Percentiles rank a stretch among this genome's conserved stretches.
Evolutionary conservation across 2,888 invertebrate genomes (phyloP).

Genomic region (Drosophila leonis): DNA sequence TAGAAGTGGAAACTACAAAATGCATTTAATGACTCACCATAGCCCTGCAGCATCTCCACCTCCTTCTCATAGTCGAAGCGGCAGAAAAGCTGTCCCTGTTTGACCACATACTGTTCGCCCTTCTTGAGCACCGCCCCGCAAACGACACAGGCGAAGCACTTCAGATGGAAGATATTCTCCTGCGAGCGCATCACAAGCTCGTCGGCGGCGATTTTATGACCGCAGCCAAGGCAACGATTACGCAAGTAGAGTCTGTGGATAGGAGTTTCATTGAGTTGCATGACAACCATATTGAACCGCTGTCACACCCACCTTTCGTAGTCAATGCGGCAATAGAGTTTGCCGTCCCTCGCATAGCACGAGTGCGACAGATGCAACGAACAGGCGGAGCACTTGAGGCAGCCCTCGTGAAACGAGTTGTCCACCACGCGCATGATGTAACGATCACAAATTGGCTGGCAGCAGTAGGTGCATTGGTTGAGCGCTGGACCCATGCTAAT

Average conservation of each 20-base stretch:
- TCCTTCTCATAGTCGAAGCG: slow-evolving; percentile 93
- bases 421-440: slow-evolving; percentile 92
- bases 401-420: slow-evolving; percentile 91
- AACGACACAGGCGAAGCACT: slow-evolving; percentile 92
- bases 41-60: slow-evolving; percentile 90
- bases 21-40: slow-evolving; percentile 77
- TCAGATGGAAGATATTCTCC: slow-evolving; percentile 91
- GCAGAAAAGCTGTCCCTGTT: slow-evolving; percentile 92
- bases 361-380: slow-evolving; percentile 90
- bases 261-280: slow-evolving; percentile 5
- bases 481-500: slow-evolving; percentile 32
- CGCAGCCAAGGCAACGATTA: slow-evolving; percentile 90
- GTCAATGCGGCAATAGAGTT: slow-evolving; percentile 91
- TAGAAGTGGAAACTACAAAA: fast-evolving
- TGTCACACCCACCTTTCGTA: slow-evolving; percentile 89
- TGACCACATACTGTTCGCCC: slow-evolving; percentile 93
- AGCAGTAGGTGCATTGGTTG: slow-evolving; percentile 89
- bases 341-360: slow-evolving; percentile 91
- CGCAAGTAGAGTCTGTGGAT: slow-evolving; percentile 89
- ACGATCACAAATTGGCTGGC: slow-evolving; percentile 90
- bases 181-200: slow-evolving; percentile 93
- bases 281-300: not conserved
- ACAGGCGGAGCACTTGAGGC: slow-evolving; percentile 91
- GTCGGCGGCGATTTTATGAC: slow-evolving; percentile 89
- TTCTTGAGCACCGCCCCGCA: slow-evolving; percentile 91